Evolutionary conservation across 2,888 invertebrate genomes (phyloP), one percentile per base, ranked within the genome.

Genomic region (Actias luna): DNA sequence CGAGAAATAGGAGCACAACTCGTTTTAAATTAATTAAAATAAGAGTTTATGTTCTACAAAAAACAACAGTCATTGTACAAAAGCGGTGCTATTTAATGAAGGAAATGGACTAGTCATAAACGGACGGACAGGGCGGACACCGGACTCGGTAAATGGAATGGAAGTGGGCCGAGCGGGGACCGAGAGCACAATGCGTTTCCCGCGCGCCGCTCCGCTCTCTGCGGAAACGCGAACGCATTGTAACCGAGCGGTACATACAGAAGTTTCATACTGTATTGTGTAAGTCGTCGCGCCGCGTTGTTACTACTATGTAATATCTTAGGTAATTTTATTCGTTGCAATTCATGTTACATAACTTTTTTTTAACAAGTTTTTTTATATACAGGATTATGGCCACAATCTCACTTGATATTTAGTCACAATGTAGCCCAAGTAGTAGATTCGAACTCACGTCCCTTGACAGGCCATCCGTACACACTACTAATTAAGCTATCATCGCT

Each of bases 141-240:
- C 76, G 75, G 74, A 77, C 80, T 78, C 74, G 76, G 77, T 75
- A 78, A 82, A 82, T 79, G 78, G 81, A 78, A 80, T 73, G 80
- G 78, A 85, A 86, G 81, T 84, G 80, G 84, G 83, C 74, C 85
- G 80, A 69, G 73, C 69, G 75, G 74, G 46, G 22, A 73, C 75
- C 70, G 73, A 65, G 64, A 70, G 78, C 67, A 89, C 88, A 88
- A 88, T 85, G 84, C 84, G 82, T 79, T 82, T 84, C 81, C 84
- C 79, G 76, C 68, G 71, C 67, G 46, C 10, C 42, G 42, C 22
- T 25, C 10, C 42, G 42, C 22, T 25, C 25, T 64, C 68, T 62
- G 66, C 79, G 82, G 81, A 84, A 79, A 69, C 78, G 66, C 72
- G 71, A 73, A 80, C 82, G 82, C 83, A 84, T 84, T 87, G 87